Evolutionary conservation across 2,113 vertebrate genomes (phyloP), one percentile per base, ranked within the genome.

Genomic region (Epinephelus cyanopodus): DNA sequence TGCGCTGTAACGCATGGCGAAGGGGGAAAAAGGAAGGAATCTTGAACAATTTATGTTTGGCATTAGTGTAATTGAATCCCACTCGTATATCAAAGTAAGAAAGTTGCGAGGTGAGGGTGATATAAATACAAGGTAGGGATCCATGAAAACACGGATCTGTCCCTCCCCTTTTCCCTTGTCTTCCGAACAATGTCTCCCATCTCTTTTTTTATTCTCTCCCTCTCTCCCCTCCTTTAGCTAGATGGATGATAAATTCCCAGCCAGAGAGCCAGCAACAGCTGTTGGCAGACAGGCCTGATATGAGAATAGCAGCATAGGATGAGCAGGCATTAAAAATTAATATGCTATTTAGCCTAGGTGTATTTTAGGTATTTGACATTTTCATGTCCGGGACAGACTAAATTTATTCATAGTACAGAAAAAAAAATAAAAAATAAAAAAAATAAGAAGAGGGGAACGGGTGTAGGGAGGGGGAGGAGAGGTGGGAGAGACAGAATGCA

Each of bases 351-450:
- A 96, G 95, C 95, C 94, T 96, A 95, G 95, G 95, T 96, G 95
- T 96, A 96, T 96, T 96, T 96, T 96, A 96, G 95, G 95, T 95
- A 95, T 96, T 96, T 96, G 95, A 96, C 95, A 96, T 96, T 96
- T 96, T 96, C 95, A 96, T 95, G 95, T 95, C 95, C 93, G 93
- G 95, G 95, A 96, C 94, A 93, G 94, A 94, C 95, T 95, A 90
- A 95, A 96, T 96, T 95, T 96, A 96, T 96, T 96, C 95, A 95
- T 95, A 93, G 95, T 94, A 93, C 87, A 91, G 89, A 92, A 92
- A 86, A 82, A 88, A 77, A 68, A 19, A 90, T 85, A 84, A 89
- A 83, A 81, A 89, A 89, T 39, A 86, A 82, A 91, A 84, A 85
- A 90, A 85, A 89, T 79, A 85, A 74, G 74, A 81, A 75, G 56